phyloP scores from a whole-genome alignment of 2,113 vertebrate species.

The Hippotragus niger region DNA sequence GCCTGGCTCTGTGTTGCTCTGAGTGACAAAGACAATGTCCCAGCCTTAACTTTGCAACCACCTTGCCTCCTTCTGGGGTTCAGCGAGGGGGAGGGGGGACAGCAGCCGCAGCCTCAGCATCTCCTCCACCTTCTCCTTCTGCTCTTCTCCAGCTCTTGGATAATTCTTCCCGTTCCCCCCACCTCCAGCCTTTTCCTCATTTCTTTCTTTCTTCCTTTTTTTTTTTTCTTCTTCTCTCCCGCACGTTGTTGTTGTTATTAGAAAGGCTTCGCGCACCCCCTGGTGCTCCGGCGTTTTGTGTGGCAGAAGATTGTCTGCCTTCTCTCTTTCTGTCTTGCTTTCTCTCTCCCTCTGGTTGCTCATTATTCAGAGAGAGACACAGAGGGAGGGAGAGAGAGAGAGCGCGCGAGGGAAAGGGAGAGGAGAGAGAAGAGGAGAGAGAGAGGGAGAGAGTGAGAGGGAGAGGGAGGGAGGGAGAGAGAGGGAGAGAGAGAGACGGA shows the following conservation, averaged over 20 bases:
- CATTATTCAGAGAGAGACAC: constrained; percentile 99
- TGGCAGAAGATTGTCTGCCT: constrained; percentile 98
- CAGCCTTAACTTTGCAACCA: constrained; percentile 85
- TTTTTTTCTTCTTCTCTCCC: constrained; percentile 72
- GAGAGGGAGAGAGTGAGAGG: constrained; percentile 81
- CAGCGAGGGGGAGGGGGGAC: constrained; percentile 41
- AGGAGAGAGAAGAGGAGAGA: constrained; percentile 91
- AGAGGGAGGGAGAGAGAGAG: constrained; percentile 85
- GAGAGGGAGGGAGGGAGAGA: constrained; percentile 81
- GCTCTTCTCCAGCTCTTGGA: constrained; percentile 66
- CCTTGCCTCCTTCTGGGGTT: constrained; percentile 80
- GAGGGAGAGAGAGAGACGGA: constrained; percentile 95
- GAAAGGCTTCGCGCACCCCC: constrained; percentile 98
- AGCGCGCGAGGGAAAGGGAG: constrained; percentile 84
- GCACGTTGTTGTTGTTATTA: constrained; percentile 86
- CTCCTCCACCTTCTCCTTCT: constrained; percentile 80
- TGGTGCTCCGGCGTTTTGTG: constrained; percentile 98
- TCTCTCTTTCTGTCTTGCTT: constrained; percentile 87
- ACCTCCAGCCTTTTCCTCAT: constrained; percentile 67
- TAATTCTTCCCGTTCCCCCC: constrained; percentile 25
- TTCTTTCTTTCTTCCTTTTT: constrained; percentile 53
- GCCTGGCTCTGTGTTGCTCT: constrained; percentile 75
- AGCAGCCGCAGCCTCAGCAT: constrained; percentile 75
- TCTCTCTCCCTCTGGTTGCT: constrained; percentile 98
- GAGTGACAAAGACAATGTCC: constrained; percentile 84